Evolutionary conservation across 1,140 invertebrate genomes (phyloP), one percentile per base, ranked within the genome.

Genomic region (Berghia stephanieae): DNA sequence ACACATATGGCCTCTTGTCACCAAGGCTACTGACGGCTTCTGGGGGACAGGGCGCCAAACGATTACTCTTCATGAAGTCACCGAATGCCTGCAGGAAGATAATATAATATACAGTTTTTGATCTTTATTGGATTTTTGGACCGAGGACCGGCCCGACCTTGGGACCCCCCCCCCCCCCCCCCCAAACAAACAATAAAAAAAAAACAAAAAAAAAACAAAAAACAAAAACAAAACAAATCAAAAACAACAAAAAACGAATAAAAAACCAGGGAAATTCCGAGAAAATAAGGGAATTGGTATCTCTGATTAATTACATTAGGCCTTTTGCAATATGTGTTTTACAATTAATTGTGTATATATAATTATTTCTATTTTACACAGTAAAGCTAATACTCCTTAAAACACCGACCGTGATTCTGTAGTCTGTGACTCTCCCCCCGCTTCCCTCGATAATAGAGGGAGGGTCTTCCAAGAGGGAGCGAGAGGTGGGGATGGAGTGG

Each of bases 1-100:
- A 63, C 24, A 27, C 27, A 38, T 63, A 75, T 1, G 52, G 52
- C 34, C 63, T 75, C n/a, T 36, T 63, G 36, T 63, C 34, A 1
- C 72, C 31, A 63, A 43, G 63, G 13, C n/a, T 40, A 13, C 63
- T 57, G 24, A 63, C 5, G 2, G 63, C 38, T 3, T 55, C 71
- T 52, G 82, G 72, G 16, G 81, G 81, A 8, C 82, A 83, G 0
- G 96, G 96, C 6, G 93, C 91, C 77, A 98, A 85, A 73, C 93
- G 92, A 85, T 97, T 96, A 81, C 94, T 92, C 85, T 95, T 94
- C 92, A 98, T 96, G 13, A 98, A 92, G 18, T 93, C 91, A 1
- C 95, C 95, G 89, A 98, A 96, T 89, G 98, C 96, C 94, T 95
- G 83, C n/a, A n/a, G n/a, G n/a, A n/a, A n/a, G n/a, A n/a, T n/a